These are phyloP conservation scores for Megalops cyprinoides DNA, from an alignment of 2,797 vertebrate genomes.

Conservation along the genomic window DNA sequence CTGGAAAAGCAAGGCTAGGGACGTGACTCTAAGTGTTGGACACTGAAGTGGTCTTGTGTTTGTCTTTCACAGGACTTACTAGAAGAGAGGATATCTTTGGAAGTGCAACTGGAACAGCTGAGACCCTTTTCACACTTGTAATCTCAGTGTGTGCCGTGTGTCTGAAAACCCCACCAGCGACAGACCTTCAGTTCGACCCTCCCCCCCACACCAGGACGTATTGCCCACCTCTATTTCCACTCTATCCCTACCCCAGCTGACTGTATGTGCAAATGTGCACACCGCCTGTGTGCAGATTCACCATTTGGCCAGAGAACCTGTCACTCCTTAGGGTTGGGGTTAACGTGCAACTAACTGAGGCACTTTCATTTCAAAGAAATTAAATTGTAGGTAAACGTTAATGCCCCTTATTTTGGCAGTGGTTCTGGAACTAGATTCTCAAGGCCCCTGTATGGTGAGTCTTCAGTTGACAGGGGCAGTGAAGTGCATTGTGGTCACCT, in stretches of 20 bases:
- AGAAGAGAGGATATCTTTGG: constrained; percentile 84
- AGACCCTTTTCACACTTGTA: constrained; percentile 71
- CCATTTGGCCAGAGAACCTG: constrained; percentile 43
- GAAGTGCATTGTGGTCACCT: constrained; percentile 25
- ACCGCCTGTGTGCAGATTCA: constrained; percentile 43
- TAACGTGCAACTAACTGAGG: constrained; percentile 45
- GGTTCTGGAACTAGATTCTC: constrained; percentile 1
- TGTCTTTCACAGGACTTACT: constrained; percentile 73
- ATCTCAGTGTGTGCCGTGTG: background rate
- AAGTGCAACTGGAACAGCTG: constrained; percentile 85
- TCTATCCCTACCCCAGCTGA: constrained; percentile 73
- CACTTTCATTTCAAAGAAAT: constrained; percentile 46
- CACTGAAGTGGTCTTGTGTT: background rate
- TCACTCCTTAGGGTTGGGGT: constrained; percentile 38
- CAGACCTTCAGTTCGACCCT: background rate
- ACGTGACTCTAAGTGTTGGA: background rate
- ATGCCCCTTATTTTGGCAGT: constrained; percentile 37
- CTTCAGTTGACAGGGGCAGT: constrained; percentile 53
- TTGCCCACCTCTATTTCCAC: background rate
- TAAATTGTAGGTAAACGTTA: background rate
- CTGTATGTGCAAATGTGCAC: constrained; percentile 37
- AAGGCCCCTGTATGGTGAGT: background rate
- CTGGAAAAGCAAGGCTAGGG: background rate
- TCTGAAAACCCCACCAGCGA: background rate
- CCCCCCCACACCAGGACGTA: background rate